These are phyloP conservation scores for Dinomys branickii DNA, from an alignment of 2,113 vertebrate species.

Conservation along the genomic window DNA sequence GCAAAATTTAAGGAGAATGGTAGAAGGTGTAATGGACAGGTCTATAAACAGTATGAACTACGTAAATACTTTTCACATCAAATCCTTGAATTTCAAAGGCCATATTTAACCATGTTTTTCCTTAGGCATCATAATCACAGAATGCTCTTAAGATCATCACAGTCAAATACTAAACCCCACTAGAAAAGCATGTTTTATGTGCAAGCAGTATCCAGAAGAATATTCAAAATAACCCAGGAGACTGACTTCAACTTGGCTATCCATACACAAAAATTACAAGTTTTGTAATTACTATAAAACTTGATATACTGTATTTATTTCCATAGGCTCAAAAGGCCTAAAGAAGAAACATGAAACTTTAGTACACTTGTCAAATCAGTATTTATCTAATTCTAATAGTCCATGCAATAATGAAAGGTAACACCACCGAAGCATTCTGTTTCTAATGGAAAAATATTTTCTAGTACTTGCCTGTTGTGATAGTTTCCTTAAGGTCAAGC, in stretches of 20 bases:
- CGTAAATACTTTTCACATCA: background rate
- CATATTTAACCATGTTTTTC: constrained; percentile 17
- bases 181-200: background rate
- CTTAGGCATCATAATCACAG: background rate
- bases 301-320: background rate
- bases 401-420: background rate
- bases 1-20: background rate
- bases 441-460: background rate
- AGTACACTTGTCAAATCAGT: background rate
- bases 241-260: constrained; percentile 25
- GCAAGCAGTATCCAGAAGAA: background rate
- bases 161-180: background rate
- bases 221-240: background rate
- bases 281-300: background rate
- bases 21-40: background rate
- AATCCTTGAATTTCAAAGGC: background rate
- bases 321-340: background rate
- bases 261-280: background rate
- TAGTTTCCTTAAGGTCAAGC: constrained; percentile 93
- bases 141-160: background rate
- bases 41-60: background rate
- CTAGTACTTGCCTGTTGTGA: constrained; percentile 87
- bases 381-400: background rate
- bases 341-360: background rate
- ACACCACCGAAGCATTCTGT: background rate